Evolutionary conservation across 1,140 invertebrate genomes (phyloP).

Genomic region (Drosophila pectinifera): DNA sequence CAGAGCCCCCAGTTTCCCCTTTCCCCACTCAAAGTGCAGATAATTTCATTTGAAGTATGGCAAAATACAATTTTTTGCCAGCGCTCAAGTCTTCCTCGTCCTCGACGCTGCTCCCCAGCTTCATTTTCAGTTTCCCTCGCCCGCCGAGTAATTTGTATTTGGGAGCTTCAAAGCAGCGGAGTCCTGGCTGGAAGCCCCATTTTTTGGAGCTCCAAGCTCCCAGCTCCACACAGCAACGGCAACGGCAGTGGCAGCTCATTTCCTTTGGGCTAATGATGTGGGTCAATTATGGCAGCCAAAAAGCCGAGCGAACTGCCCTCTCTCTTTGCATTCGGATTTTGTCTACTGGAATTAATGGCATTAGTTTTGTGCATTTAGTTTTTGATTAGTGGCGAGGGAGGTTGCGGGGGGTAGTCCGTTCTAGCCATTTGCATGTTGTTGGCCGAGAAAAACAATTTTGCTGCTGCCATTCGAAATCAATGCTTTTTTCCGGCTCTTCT

Average conservation of each 20-base stretch:
- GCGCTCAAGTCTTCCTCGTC: constrained; percentile 63
- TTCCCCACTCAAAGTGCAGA: constrained; percentile 64
- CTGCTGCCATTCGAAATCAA: constrained; percentile 33
- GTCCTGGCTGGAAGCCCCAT: constrained; percentile 42
- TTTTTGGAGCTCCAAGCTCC: constrained; percentile 36
- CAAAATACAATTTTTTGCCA: constrained; percentile 73
- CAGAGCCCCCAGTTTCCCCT: background rate
- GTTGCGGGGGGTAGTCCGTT: background rate
- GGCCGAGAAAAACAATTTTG: constrained; percentile 39
- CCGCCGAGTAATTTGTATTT: constrained; percentile 74
- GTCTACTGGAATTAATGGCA: constrained; percentile 83
- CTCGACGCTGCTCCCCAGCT: constrained; percentile 34
- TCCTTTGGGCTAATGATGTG: constrained; percentile 82
- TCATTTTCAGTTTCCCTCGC: constrained; percentile 29
- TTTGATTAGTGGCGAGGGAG: constrained; percentile 64
- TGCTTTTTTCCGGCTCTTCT: constrained; percentile 29
- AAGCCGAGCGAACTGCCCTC: constrained; percentile 44
- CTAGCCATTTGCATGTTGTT: constrained; percentile 59
- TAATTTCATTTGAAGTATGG: constrained; percentile 82
- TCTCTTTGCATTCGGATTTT: constrained; percentile 69
- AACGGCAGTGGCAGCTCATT: constrained; percentile 74
- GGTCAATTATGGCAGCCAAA: constrained; percentile 78
- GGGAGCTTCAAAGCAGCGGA: constrained; percentile 47
- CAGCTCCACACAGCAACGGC: constrained; percentile 37
- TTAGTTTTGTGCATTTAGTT: constrained; percentile 83